Base-by-base conservation (phyloP, 2,113 vertebrate genomes). In the Plectropomus leopardus region DNA sequence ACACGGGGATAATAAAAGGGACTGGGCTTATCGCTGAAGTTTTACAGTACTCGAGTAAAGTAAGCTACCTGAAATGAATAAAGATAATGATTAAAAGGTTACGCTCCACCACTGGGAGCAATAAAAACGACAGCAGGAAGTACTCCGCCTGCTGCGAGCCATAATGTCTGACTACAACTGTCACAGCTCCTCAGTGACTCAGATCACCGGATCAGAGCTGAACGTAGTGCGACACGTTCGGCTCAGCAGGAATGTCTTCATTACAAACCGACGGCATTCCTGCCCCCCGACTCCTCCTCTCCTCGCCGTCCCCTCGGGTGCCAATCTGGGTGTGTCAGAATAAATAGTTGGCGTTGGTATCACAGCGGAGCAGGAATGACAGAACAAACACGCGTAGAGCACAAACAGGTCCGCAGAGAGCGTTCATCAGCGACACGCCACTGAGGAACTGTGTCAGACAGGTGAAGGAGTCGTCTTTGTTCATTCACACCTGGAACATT, bases 281-380 rank as follows among this genome's bases (percentile, higher is more conserved):
- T 81, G 61, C n/a, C 54, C 44, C 50, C 51, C 60, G n/a, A n/a
- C n/a, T n/a, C 19, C 36, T 45, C 47, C 65, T 8, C 55, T 7
- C 5, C 19, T 4, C 8, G 7, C 24, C 47, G 53, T 66, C 83
- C 63, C 68, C 36, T 2, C 17, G 67, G 26, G 54, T 72, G 48
- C 48, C 13, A 5, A 61, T 47, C 19, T 0, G 70, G 92, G 92
- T 73, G 91, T 92, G 93, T 77, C 84, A 3, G 8, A 5, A 28
- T 61, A 71, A 88, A 92, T 89, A 89, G 72, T 80, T 87, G 68
- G 8, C 72, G 58, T 48, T 81, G 61, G 26, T 66, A 48, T 83
- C 51, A 34, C 47, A 50, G 45, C 3, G 36, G 47, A 57, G 54
- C n/a, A 75, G 32, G 64, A 77, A 68, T 58, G 73, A 23, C 45